Evolutionary conservation across 2,888 invertebrate species (phyloP).

Genomic region (Miltochrista miniata): DNA sequence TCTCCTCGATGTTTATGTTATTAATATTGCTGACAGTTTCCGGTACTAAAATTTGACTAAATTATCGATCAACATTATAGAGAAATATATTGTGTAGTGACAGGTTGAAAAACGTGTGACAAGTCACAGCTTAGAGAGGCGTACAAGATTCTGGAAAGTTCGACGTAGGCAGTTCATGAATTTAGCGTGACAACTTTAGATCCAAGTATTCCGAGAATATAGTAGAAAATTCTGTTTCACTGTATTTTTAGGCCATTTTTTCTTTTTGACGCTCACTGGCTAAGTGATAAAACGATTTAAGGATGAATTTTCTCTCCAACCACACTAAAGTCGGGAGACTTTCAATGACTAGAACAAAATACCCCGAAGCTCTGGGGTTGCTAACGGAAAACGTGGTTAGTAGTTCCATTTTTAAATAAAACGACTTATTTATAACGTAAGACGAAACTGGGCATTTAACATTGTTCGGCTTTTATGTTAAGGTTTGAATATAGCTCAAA

Average conservation of each 20-base stretch:
- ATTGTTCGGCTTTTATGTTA: not conserved
- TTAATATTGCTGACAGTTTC: not conserved
- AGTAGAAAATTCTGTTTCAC: no score
- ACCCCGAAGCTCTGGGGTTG: not conserved
- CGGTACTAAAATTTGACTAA: not conserved
- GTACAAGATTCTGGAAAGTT: no score
- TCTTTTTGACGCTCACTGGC: not conserved
- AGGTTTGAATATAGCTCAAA: not conserved
- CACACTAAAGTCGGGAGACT: not conserved
- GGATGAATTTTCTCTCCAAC: not conserved
- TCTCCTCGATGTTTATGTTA: conserved; percentile 18
- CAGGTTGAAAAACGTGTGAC: not conserved
- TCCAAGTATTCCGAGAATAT: no score
- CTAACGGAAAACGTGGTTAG: not conserved
- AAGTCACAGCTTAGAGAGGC: no score
- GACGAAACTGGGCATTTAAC: not conserved
- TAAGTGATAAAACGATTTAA: not conserved
- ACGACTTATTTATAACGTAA: not conserved
- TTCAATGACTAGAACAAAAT: not conserved
- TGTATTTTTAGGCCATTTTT: no score
- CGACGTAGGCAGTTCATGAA: no score
- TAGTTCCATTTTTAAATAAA: not conserved
- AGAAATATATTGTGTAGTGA: not conserved
- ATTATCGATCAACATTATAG: not conserved
- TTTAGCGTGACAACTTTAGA: no score